These are phyloP conservation scores for Lumbricus terrestris DNA, from an alignment of 2,888 invertebrate species.

Conservation along the genomic window DNA sequence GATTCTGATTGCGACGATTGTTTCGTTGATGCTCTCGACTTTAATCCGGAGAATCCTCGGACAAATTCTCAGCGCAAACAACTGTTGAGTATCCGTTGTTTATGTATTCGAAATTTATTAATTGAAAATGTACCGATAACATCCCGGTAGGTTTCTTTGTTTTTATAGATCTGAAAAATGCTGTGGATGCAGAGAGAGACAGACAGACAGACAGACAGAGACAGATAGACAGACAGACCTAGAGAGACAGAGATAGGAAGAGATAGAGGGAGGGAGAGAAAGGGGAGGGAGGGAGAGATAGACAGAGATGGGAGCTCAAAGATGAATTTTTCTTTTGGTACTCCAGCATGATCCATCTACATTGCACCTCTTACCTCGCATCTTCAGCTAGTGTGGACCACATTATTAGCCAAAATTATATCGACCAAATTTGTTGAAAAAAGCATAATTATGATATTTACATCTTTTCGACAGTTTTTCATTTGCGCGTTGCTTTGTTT, in stretches of 20 bases:
- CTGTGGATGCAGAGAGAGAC: background rate
- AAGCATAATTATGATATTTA: background rate
- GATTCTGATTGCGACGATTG: conserved; percentile 5
- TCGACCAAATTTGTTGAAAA: background rate
- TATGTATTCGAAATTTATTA: background rate
- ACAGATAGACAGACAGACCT: background rate
- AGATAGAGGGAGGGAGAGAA: too few relatives aligned
- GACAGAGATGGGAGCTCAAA: background rate
- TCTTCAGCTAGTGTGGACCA: too few relatives aligned
- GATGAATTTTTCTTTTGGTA: background rate
- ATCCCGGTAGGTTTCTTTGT: too few relatives aligned
- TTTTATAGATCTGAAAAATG: too few relatives aligned
- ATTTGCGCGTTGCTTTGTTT: background rate
- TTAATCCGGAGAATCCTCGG: background rate
- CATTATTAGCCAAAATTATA: background rate
- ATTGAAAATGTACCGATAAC: background rate
- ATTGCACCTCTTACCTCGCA: background rate
- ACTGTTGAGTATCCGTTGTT: background rate
- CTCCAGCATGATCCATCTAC: background rate
- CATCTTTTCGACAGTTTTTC: background rate
- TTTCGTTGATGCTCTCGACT: conserved; percentile 8
- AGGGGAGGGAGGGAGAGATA: background rate
- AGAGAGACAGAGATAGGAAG: too few relatives aligned
- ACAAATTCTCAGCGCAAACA: background rate
- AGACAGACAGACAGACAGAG: background rate